Base-by-base conservation (phyloP, 2,888 invertebrate species). In the Cerastoderma edule region DNA sequence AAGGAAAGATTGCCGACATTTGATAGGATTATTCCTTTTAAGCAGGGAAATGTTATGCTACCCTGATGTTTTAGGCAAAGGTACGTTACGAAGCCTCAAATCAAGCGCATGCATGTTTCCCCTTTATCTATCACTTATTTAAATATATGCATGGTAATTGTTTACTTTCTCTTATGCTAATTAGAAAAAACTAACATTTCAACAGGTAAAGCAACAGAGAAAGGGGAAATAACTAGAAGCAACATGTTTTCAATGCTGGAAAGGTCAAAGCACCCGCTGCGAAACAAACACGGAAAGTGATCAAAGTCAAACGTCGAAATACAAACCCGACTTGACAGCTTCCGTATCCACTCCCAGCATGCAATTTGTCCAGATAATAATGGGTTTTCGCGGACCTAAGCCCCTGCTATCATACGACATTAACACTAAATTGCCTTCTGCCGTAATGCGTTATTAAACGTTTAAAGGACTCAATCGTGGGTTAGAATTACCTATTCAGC, bases 311-410 rank as follows among this genome's bases (percentile, higher is more conserved):
- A n/a, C n/a, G n/a, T n/a, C n/a, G n/a, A n/a, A n/a, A n/a, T n/a
- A n/a, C 50, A n/a, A 50, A 27, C 24, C 39, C 39, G 27, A n/a
- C 24, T 13, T 60, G 60, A 60, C 60, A 60, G 60, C 60, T 60
- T 60, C 60, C 39, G 60, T 60, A 60, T 19, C 60, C 8, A 57
- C 19, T 24, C n/a, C 32, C 60, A 60, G 60, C 60, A 35, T 32
- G 60, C 27, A 60, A 60, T 60, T 60, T 60, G 60, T 60, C 60
- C 60, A 39, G 60, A 22, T 60, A 60, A 60, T 60, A 33, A 60
- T 60, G n/a, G 60, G 60, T n/a, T 60, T 60, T 60, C 50, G 60
- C 4, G 39, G 33, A 39, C 60, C 10, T n/a, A 22, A 33, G 16
- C n/a, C 35, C 32, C 60, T 30, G 35, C 24, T 60, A 60, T 60